Evolutionary conservation across 2,113 vertebrate species (phyloP).

Genomic region (Ceratotherium simum): DNA sequence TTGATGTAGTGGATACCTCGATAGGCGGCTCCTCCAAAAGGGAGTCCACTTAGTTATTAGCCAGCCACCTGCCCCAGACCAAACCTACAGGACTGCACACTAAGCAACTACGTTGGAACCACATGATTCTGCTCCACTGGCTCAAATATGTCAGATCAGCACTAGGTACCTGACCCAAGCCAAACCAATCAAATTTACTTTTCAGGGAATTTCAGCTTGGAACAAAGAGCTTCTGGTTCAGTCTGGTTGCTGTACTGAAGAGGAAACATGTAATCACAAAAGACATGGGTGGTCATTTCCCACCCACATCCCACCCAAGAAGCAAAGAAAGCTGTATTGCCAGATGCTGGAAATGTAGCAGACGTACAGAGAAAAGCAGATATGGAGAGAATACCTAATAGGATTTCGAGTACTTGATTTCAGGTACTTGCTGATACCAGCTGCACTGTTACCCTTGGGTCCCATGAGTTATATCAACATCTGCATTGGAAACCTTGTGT

Average conservation of each 20-base stretch:
- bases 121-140: neutral
- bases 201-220: neutral
- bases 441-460: neutral
- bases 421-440: neutral
- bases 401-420: neutral
- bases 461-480: neutral
- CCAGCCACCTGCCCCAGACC: neutral
- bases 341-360: neutral
- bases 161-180: neutral
- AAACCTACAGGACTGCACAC: neutral
- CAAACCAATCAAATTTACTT: neutral
- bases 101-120: neutral
- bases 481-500: neutral
- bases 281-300: neutral
- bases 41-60: neutral
- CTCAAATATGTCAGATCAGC: neutral
- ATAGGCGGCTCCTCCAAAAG: neutral
- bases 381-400: neutral
- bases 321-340: neutral
- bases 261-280: neutral
- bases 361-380: neutral
- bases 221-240: neutral
- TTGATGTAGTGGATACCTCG: neutral
- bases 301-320: neutral
- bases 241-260: neutral